A percentile compares a stretch with the other conserved stretches of the same genome.
phyloP scores from a whole-genome alignment of 2,113 vertebrate genomes.

The Vanacampus margaritifer region DNA sequence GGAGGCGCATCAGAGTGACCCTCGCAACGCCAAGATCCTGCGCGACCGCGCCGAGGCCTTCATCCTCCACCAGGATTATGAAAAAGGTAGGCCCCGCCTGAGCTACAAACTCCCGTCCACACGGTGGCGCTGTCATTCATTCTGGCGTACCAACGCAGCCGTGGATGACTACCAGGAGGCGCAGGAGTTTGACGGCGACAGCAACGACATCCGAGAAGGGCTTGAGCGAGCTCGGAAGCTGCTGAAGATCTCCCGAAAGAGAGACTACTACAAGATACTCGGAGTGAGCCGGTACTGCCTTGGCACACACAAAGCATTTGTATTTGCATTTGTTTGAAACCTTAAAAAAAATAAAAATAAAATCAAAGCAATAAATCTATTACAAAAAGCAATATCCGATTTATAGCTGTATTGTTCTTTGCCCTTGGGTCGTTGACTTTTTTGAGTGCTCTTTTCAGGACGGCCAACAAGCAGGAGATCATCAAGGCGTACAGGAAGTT shows the following conservation, averaged over 20 bases:
- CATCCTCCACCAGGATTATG: conserved; percentile 80
- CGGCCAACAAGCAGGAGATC: conserved; percentile 74
- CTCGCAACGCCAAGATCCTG: conserved; percentile 74
- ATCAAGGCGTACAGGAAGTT: conserved; percentile 75
- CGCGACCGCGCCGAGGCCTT: conserved; percentile 78
- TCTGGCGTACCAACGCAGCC: conserved; percentile 43
- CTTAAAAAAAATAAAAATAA: too few species aligned
- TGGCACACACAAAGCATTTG: too few species aligned
- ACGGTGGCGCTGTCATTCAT: not conserved
- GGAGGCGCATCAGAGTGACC: conserved; percentile 78
- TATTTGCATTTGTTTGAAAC: too few species aligned
- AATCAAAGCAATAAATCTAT: too few species aligned
- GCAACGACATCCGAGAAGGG: conserved; percentile 73
- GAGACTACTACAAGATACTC: conserved; percentile 83
- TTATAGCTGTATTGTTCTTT: not conserved
- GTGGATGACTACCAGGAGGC: conserved; percentile 82
- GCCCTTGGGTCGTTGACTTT: not conserved
- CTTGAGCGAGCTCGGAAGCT: conserved; percentile 79
- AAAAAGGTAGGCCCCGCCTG: conserved; percentile 66
- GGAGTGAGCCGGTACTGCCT: conserved; percentile 56
- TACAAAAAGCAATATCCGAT: not conserved
- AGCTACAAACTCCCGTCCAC: too few species aligned
- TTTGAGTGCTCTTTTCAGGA: conserved; percentile 40
- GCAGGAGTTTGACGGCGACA: conserved; percentile 75
- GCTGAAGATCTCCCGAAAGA: conserved; percentile 78